Evolutionary conservation across 2,888 invertebrate species (phyloP).

Genomic region (Myopa tessellatipennis): DNA sequence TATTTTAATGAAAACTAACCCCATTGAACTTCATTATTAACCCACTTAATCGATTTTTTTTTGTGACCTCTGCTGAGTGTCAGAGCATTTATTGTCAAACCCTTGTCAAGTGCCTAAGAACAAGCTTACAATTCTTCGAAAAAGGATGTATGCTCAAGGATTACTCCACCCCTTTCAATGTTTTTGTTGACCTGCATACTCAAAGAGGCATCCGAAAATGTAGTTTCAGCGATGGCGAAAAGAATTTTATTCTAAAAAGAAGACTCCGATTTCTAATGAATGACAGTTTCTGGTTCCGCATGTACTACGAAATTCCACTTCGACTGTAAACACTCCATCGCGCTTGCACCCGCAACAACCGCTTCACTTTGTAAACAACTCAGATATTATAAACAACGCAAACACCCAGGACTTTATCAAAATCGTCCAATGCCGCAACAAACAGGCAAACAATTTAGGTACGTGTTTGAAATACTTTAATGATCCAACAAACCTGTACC

Average conservation of each 20-base stretch:
- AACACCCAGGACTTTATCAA: slow-evolving; percentile 4
- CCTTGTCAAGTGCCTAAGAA: slow-evolving; percentile 15
- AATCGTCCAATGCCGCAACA: slow-evolving; percentile 44
- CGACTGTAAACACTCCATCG: slow-evolving; percentile 46
- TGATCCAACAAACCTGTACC: slow-evolving; percentile 46
- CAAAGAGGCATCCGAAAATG: slow-evolving; percentile 21
- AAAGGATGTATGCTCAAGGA: neutral
- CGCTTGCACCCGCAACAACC: neutral
- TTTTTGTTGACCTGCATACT: slow-evolving; percentile 26
- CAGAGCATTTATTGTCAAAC: slow-evolving; percentile 30
- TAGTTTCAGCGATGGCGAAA: neutral
- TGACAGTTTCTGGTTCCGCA: slow-evolving; percentile 47
- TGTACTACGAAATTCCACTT: slow-evolving; percentile 48
- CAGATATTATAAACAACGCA: neutral
- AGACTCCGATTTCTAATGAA: slow-evolving; percentile 38
- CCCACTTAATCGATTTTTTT: slow-evolving; percentile 14
- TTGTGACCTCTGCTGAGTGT: slow-evolving; percentile 19
- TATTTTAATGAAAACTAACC: neutral
- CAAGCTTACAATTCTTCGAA: neutral
- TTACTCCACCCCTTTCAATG: no score
- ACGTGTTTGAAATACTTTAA: slow-evolving; percentile 50
- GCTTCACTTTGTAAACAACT: neutral
- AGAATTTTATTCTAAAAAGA: neutral
- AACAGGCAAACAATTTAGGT: slow-evolving; percentile 51
- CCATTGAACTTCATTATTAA: neutral